Base-by-base conservation (phyloP, 2,888 invertebrate species). In the Alitta virens region DNA sequence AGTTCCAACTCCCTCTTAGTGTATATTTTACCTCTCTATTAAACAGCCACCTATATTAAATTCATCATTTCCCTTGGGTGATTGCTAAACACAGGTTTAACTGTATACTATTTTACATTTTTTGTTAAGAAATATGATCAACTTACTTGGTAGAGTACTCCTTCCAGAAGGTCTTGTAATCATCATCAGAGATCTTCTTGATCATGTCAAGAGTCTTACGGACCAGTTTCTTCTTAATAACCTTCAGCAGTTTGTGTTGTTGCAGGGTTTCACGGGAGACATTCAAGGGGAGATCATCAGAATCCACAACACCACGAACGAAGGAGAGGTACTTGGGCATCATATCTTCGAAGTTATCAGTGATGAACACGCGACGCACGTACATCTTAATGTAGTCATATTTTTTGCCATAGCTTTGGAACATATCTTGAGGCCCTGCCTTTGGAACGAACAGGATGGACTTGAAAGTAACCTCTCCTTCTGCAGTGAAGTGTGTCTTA, bases 401-500 rank as follows among this genome's bases (percentile, higher is more conserved):
- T 79, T 91, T 91, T 70, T 94, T 91, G 73, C 97, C 98, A 82
- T 98, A 98, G 79, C 89, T 89, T 84, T 94, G 94, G 87, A 99
- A 98, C 74, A 90, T 90, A 64, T 99, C 98, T 12, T 89, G 50
- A 1, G 97, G 96, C 78, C 95, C 92, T 40, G 88, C 87, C 81
- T 89, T 89, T 51, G 98, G 98, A 68, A 99, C 90, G 84, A 91
- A 99, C 66, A 99, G 85, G 69, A 99, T 87, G 63, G 97, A 92
- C 82, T 96, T 97, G 86, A 99, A 99, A 7, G 96, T 94, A 7
- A 99, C 97, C 86, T 99, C 99, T 67, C 99, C 99, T 85, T 99
- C 99, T 25, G 99, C 99, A 66, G 94, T 88, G 83, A 99, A 99
- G 84, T 99, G 99, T 3, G 91, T 91, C 79, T 90, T 90, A 1